phyloP scores from a whole-genome alignment of 2,888 invertebrate genomes.

The Lycocerus yunnanus region DNA sequence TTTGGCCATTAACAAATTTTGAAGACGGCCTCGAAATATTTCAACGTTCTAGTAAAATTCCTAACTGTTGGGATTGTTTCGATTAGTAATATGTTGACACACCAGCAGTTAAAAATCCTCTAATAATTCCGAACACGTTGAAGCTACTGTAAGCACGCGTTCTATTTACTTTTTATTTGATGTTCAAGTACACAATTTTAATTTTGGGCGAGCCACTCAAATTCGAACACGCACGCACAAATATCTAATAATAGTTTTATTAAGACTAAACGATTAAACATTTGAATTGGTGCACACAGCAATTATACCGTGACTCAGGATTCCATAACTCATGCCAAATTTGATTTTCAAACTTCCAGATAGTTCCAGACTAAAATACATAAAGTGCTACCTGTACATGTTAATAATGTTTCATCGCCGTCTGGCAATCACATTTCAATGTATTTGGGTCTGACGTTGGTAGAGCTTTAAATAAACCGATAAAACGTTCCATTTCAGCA shows the following conservation, averaged over 20 bases:
- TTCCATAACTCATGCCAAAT: neutral
- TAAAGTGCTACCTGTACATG: conserved; percentile 23
- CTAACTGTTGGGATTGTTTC: conserved; percentile 30
- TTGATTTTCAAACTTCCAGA: conserved; percentile 10
- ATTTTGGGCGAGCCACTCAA: conserved; percentile 10
- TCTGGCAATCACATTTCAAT: conserved; percentile 32
- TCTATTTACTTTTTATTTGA: conserved; percentile 12
- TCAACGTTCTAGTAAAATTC: conserved; percentile 25
- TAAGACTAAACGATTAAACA: neutral
- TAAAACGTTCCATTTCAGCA: conserved; percentile 19
- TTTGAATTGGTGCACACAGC: neutral
- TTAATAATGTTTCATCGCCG: conserved; percentile 24
- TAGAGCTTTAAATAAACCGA: conserved; percentile 27
- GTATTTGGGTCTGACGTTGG: conserved; percentile 28
- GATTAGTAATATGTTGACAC: conserved; percentile 30
- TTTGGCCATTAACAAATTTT: neutral
- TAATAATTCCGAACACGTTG: conserved; percentile 18
- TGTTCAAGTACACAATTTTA: neutral
- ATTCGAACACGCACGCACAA: conserved; percentile 13
- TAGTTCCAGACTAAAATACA: conserved; percentile 17
- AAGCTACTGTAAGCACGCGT: conserved; percentile 10
- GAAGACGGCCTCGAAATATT: conserved; percentile 28
- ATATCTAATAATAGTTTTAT: conserved; percentile 6
- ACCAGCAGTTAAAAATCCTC: conserved; percentile 13
- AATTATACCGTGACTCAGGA: neutral